Percentiles rank a stretch among this genome's conserved stretches.
Conservation (phyloP, 2,888 invertebrate genomes). For the Clistopyga incitator region DNA sequence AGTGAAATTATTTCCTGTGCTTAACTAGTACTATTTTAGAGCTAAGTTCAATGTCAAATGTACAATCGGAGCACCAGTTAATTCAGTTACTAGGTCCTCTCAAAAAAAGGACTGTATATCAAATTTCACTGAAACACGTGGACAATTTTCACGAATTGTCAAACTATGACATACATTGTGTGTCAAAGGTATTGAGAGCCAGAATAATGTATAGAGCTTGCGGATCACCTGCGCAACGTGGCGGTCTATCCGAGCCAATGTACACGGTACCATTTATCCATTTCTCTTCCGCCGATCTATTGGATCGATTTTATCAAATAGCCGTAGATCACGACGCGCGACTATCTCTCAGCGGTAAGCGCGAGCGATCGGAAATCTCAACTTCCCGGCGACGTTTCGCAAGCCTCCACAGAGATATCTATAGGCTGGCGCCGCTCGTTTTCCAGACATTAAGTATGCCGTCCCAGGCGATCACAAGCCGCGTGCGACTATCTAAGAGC, state of each 20-base stretch:
- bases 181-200: not conserved
- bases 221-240: conserved; percentile 24
- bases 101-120: too few relatives aligned
- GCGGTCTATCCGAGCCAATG: not conserved
- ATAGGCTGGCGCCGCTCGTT: conserved; percentile 34
- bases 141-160: not conserved
- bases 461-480: conserved; percentile 29
- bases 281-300: conserved; percentile 21
- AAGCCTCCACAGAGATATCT: conserved; percentile 6
- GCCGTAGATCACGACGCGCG: conserved; percentile 31
- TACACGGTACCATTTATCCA: conserved; percentile 5
- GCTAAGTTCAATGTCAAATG: too few relatives aligned
- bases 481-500: conserved; percentile 14
- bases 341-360: not conserved
- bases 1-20: too few relatives aligned
- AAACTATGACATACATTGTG: not conserved
- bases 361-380: conserved; percentile 9
- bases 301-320: conserved; percentile 38
- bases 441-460: conserved; percentile 56
- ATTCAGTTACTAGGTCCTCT: too few relatives aligned
- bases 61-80: too few relatives aligned
- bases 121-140: too few relatives aligned
- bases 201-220: conserved; percentile 1
- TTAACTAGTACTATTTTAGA: too few relatives aligned
- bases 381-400: conserved; percentile 19